Evolutionary conservation across 2,113 vertebrate species (phyloP).

Genomic region (Naja naja): DNA sequence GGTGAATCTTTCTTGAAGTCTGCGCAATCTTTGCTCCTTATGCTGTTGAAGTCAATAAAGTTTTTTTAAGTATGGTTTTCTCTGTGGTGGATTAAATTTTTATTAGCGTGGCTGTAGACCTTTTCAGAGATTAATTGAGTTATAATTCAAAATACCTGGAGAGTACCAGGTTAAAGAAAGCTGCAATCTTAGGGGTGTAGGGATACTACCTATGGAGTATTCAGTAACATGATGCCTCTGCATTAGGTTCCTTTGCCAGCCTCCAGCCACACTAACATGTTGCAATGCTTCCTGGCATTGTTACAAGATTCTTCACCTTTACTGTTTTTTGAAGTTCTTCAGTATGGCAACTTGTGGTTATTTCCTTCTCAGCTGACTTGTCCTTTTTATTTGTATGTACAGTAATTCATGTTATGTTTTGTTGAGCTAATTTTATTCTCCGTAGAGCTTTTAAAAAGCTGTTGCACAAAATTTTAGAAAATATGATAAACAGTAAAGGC

Average conservation of each 20-base stretch:
- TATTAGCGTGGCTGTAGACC: neutral
- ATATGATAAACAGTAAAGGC: neutral
- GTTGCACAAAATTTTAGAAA: neutral
- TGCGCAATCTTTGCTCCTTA: neutral
- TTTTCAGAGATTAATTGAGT: neutral
- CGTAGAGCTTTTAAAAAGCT: neutral
- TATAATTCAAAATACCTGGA: neutral
- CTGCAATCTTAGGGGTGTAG: neutral
- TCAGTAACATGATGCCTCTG: slow-evolving; percentile 45
- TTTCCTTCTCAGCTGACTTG: neutral
- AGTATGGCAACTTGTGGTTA: slow-evolving; percentile 21
- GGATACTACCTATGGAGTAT: slow-evolving; percentile 18
- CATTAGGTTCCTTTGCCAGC: slow-evolving; percentile 39
- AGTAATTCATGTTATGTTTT: neutral
- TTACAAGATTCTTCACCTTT: slow-evolving; percentile 38
- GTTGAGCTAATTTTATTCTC: neutral
- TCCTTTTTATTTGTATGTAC: neutral
- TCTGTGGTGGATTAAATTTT: neutral
- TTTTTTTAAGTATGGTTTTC: neutral
- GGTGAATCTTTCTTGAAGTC: neutral
- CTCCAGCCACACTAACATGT: slow-evolving; percentile 10
- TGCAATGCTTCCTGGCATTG: slow-evolving; percentile 42
- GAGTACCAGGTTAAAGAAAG: neutral
- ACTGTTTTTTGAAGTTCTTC: neutral
- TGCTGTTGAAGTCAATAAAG: neutral